Evolutionary conservation across 1,140 invertebrate species (phyloP).

Genomic region (Aphelenchoides fujianensis): DNA sequence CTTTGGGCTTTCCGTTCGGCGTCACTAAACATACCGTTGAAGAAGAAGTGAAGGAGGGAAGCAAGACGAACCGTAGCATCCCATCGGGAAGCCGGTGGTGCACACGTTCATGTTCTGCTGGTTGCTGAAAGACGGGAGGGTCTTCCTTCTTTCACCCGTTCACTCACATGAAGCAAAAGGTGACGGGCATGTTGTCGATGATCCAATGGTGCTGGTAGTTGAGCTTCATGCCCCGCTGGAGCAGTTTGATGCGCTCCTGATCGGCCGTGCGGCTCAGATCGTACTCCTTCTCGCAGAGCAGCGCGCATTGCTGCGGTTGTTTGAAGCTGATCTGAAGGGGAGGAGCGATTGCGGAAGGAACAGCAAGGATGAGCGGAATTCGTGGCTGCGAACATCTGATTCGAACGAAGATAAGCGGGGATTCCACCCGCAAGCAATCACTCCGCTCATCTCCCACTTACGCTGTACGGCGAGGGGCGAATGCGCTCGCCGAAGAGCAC

Average conservation of each 20-base stretch:
- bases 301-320: constrained; percentile 72
- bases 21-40: no score
- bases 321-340: constrained; percentile 66
- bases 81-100: constrained; percentile 92
- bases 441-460: constrained; percentile 51
- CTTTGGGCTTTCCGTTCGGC: constrained; percentile 65
- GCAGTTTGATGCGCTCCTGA: constrained; percentile 73
- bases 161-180: constrained; percentile 91
- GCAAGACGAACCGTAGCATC: constrained; percentile 76
- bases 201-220: constrained; percentile 98
- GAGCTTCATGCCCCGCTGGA: constrained; percentile 86
- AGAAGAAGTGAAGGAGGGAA: no score
- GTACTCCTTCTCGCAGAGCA: constrained; percentile 75
- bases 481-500: constrained; percentile 97
- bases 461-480: constrained; percentile 81
- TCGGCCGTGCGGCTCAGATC: constrained; percentile 69
- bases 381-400: constrained; percentile 73
- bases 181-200: constrained; percentile 85
- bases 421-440: neutral
- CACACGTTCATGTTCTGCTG: constrained; percentile 76
- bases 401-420: constrained; percentile 63
- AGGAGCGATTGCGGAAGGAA: neutral
- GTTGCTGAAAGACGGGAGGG: no score
- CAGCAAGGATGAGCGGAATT: constrained; percentile 64
- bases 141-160: no score